Conservation (phyloP, 2,113 vertebrate species). For the Leucopsar rothschildi region DNA sequence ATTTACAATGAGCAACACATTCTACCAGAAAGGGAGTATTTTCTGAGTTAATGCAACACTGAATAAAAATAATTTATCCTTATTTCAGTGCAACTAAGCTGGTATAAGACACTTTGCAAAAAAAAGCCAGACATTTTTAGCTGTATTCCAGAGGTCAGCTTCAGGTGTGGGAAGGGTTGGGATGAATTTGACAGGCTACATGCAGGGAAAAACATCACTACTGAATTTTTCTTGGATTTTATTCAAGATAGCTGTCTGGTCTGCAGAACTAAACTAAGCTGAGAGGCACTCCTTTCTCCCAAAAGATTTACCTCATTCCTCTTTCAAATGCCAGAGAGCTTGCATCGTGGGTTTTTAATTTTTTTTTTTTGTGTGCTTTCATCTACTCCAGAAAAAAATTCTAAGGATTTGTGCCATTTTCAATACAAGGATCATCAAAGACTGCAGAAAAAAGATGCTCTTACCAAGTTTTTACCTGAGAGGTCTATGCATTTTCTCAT, state of each 20-base stretch:
- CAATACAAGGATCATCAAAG: background rate
- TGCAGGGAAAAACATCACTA: background rate
- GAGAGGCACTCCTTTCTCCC: background rate
- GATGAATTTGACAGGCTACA: background rate
- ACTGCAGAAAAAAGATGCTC: background rate
- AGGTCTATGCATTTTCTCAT: background rate
- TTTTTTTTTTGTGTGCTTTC: background rate
- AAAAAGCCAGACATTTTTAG: background rate
- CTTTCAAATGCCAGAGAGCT: slow-evolving; percentile 14
- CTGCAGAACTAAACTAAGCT: background rate
- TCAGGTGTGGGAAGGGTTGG: background rate
- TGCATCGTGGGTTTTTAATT: background rate
- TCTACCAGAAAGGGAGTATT: background rate
- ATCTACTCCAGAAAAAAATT: background rate
- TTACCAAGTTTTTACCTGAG: background rate
- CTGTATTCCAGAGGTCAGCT: background rate
- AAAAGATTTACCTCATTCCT: background rate
- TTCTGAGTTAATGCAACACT: background rate
- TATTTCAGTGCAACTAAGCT: background rate
- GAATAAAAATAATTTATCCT: background rate
- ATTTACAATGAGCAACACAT: background rate
- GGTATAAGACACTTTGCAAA: background rate
- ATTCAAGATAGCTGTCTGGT: background rate
- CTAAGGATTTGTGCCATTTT: background rate
- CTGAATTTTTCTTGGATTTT: background rate